Evolutionary conservation across 2,113 vertebrate genomes (phyloP).

Genomic region (Miniopterus natalensis): DNA sequence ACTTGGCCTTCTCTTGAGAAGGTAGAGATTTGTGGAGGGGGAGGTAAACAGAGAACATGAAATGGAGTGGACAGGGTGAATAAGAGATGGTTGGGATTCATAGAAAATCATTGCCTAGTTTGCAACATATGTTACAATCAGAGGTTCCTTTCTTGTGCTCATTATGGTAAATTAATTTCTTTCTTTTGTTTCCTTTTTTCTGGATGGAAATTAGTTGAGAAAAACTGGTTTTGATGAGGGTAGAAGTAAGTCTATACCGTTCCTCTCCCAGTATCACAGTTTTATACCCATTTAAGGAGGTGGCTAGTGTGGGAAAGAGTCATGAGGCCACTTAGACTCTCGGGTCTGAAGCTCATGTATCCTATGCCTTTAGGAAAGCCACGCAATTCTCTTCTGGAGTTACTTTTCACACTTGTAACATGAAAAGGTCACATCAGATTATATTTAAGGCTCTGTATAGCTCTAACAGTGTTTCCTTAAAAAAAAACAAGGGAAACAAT

Average conservation of each 20-base stretch:
- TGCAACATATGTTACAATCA: background rate
- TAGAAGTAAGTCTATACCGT: background rate
- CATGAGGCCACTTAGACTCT: background rate
- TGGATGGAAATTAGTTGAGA: background rate
- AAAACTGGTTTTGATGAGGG: background rate
- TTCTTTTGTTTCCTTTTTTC: background rate
- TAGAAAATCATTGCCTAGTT: background rate
- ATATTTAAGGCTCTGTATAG: background rate
- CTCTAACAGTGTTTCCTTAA: background rate
- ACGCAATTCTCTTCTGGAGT: background rate
- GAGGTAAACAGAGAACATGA: background rate
- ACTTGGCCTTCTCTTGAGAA: background rate
- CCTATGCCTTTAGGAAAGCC: background rate
- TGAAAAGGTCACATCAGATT: slow-evolving; percentile 8
- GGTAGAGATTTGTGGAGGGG: background rate
- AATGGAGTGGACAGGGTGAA: background rate
- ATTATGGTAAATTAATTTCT: background rate
- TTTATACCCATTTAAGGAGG: background rate
- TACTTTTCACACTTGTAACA: slow-evolving; percentile 22
- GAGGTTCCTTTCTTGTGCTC: background rate
- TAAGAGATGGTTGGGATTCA: background rate
- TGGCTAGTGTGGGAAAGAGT: background rate
- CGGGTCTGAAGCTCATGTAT: background rate
- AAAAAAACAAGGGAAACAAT: background rate
- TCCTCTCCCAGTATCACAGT: background rate